Percentiles rank a stretch among this genome's conserved stretches.
These are phyloP conservation scores for Urocitellus parryii DNA, from an alignment of 2,113 vertebrate genomes.

Conservation along the genomic window DNA sequence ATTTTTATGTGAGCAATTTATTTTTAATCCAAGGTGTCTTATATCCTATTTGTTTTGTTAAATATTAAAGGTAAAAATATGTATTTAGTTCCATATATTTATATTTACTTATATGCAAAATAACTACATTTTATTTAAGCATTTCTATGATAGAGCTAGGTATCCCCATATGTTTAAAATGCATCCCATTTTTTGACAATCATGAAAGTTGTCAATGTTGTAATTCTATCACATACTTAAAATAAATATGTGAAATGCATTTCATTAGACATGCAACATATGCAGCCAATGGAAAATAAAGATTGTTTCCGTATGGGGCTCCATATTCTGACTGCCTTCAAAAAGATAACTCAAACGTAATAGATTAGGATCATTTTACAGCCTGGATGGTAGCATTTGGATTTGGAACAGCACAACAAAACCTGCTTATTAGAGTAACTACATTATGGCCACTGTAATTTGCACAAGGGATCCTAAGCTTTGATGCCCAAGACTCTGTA, in stretches of 20 bases:
- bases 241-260: slow-evolving; percentile 85
- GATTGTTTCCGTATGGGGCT: slow-evolving; percentile 88
- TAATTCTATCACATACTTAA: slow-evolving; percentile 87
- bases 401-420: slow-evolving; percentile 76
- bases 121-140: slow-evolving; percentile 53
- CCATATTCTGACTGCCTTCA: slow-evolving; percentile 81
- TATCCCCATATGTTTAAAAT: slow-evolving; percentile 86
- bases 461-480: slow-evolving; percentile 67
- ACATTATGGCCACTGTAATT: slow-evolving; percentile 82
- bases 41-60: not conserved
- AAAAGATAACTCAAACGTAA: slow-evolving; percentile 86
- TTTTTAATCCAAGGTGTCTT: not conserved
- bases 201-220: slow-evolving; percentile 87
- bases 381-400: slow-evolving; percentile 84
- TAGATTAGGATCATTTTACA: slow-evolving; percentile 88
- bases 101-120: slow-evolving; percentile 80
- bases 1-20: no score
- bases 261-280: slow-evolving; percentile 87
- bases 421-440: slow-evolving; percentile 81
- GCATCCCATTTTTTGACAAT: slow-evolving; percentile 82
- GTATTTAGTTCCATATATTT: slow-evolving; percentile 63
- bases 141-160: slow-evolving; percentile 77
- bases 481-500: slow-evolving; percentile 44
- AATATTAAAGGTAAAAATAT: slow-evolving; percentile 63
- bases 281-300: slow-evolving; percentile 84